Evolutionary conservation across 2,888 invertebrate species (phyloP).

Genomic region (Andrena bicolor): DNA sequence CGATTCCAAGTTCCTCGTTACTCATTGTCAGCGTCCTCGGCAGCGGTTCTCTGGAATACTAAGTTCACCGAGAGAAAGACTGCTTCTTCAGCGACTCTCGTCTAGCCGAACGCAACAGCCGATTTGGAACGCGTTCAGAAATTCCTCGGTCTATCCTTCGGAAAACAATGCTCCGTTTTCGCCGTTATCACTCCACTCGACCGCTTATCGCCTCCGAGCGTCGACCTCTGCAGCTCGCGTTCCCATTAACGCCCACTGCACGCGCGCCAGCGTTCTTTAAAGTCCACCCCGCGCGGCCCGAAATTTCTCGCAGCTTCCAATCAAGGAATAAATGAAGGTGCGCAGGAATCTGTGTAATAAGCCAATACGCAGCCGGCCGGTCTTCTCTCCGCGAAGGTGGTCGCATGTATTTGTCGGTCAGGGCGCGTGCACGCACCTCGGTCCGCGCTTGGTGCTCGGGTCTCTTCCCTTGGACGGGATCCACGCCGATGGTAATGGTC

Average conservation of each 20-base stretch:
- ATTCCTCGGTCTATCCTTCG: not conserved
- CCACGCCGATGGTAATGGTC: conserved; percentile 72
- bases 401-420: not conserved
- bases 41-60: not conserved
- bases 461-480: conserved; percentile 54
- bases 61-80: not conserved
- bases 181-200: not conserved
- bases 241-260: not conserved
- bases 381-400: not conserved
- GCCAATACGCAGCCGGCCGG: not conserved
- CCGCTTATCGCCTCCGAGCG: not conserved
- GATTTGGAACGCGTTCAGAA: not conserved
- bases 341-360: not conserved
- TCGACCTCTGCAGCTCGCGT: not conserved
- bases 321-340: not conserved
- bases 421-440: conserved; percentile 54
- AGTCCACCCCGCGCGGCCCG: not conserved
- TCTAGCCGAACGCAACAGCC: not conserved
- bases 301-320: not conserved
- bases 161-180: conserved; percentile 3
- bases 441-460: not conserved
- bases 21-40: not conserved
- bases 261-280: not conserved
- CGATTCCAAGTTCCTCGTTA: conserved; percentile 3
- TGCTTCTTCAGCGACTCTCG: not conserved